Conservation (phyloP, 1,140 invertebrate species). For the Venustaconcha ellipsiformis region DNA sequence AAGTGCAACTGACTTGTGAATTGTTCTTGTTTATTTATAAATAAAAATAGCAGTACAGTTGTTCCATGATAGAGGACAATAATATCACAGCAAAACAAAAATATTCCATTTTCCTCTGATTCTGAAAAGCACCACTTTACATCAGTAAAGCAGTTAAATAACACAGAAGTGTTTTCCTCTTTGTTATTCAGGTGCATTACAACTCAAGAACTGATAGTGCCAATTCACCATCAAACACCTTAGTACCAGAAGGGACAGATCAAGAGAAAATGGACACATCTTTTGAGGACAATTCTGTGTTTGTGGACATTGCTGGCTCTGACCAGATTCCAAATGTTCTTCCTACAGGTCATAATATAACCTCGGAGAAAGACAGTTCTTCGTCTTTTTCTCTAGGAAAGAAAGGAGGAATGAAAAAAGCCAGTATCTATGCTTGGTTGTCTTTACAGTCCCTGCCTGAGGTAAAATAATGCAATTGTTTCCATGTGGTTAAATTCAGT, state of each 20-base stretch:
- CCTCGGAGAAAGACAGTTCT: constrained; percentile 19
- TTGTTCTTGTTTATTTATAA: too few species aligned
- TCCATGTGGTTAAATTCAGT: too few species aligned
- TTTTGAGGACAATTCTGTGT: background rate
- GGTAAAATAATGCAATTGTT: constrained; percentile 64
- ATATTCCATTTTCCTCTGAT: too few species aligned
- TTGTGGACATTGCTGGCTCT: background rate
- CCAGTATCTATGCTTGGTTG: constrained; percentile 94
- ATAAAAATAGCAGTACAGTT: too few species aligned
- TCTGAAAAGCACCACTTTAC: too few species aligned
- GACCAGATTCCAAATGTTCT: constrained; percentile 11
- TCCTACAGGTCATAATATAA: constrained; percentile 6
- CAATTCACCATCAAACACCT: constrained; percentile 18
- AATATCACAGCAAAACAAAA: too few species aligned
- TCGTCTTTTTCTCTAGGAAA: background rate
- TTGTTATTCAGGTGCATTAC: constrained; percentile 60
- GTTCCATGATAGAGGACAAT: too few species aligned
- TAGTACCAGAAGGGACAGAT: constrained; percentile 4
- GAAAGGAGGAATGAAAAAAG: constrained; percentile 80
- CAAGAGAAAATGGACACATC: constrained; percentile 1
- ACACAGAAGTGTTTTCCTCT: too few species aligned
- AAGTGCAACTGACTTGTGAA: too few species aligned
- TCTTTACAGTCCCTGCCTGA: constrained; percentile 95
- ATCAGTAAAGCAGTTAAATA: too few species aligned
- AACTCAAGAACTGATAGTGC: constrained; percentile 56